Conservation (phyloP, 2,113 vertebrate genomes). For the Gymnogyps californianus region DNA sequence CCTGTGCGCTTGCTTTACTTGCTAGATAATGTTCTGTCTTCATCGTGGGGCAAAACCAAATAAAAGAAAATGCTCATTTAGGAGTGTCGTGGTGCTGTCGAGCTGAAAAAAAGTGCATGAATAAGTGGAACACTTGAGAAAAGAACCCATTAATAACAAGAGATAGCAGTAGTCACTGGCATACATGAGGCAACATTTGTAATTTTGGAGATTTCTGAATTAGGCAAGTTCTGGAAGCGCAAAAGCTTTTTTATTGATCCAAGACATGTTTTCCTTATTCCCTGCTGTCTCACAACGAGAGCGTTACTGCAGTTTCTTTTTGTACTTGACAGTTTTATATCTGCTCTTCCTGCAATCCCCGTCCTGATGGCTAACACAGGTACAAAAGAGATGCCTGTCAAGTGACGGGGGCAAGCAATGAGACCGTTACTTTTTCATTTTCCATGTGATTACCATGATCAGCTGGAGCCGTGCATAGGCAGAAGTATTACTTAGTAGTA, state of each 20-base stretch:
- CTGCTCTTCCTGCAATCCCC: background rate
- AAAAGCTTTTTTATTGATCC: background rate
- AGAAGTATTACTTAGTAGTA: background rate
- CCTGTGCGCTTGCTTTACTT: too few species aligned
- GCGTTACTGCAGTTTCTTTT: background rate
- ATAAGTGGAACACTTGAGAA: background rate
- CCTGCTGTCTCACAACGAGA: background rate
- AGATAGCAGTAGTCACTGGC: background rate
- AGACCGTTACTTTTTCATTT: rapidly evolving
- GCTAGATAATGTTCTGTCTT: background rate
- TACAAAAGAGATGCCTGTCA: background rate
- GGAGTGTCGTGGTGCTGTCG: rapidly evolving
- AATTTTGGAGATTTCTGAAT: background rate
- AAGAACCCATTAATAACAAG: background rate
- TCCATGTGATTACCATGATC: rapidly evolving
- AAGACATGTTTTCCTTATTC: background rate
- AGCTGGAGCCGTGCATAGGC: rapidly evolving
- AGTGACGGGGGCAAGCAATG: background rate
- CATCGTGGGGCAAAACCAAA: rapidly evolving
- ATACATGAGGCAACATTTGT: background rate
- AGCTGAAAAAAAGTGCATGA: background rate
- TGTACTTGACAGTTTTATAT: background rate
- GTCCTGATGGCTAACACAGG: background rate
- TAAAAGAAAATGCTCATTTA: background rate
- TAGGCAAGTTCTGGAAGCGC: background rate